These are phyloP conservation scores for Orycteropus afer DNA, from an alignment of 2,113 vertebrate species.

Conservation along the genomic window DNA sequence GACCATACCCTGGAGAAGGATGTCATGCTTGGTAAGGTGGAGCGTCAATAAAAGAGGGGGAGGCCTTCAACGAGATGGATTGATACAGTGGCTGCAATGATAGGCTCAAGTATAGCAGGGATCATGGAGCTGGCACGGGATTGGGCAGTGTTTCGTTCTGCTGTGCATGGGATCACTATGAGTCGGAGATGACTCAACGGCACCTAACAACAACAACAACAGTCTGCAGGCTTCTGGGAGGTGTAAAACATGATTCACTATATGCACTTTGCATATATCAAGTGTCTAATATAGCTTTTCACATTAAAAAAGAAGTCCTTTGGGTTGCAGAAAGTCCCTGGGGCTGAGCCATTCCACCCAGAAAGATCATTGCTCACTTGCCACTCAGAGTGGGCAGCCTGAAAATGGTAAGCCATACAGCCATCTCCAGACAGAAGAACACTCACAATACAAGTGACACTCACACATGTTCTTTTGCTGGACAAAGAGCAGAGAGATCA, in stretches of 20 bases:
- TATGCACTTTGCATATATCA: background rate
- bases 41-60: no score
- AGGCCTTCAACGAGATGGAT: no score
- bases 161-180: no score
- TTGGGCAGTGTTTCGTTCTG: no score
- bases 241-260: background rate
- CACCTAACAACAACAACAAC: no score
- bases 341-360: no score
- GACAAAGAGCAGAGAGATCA: rapidly evolving
- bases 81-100: no score
- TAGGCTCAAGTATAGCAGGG: no score
- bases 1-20: no score
- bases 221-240: background rate
- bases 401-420: rapidly evolving
- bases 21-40: no score
- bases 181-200: no score
- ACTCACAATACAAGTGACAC: rapidly evolving
- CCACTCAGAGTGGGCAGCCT: background rate
- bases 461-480: background rate
- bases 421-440: background rate
- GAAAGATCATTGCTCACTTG: background rate
- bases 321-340: background rate
- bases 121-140: no score
- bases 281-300: background rate
- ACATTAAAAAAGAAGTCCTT: background rate